Evolutionary conservation across 2,888 invertebrate species (phyloP).

Genomic region (Cheiracanthium punctorium): DNA sequence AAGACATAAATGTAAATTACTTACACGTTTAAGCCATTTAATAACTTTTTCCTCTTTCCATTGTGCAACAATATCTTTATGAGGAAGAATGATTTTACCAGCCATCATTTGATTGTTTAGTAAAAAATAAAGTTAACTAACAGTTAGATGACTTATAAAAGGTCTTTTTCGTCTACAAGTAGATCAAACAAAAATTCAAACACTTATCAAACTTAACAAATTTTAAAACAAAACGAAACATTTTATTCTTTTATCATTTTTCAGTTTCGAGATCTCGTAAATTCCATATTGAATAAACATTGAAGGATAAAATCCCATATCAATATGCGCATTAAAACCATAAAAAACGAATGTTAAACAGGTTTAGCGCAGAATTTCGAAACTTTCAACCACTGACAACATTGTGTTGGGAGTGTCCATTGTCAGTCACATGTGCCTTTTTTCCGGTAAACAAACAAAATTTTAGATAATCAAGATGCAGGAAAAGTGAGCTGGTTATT

Average conservation of each 20-base stretch:
- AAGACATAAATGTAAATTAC: background rate
- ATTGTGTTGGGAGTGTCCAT: slow-evolving; percentile 58
- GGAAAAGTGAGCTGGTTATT: too few species aligned
- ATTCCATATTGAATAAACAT: background rate
- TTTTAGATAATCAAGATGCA: too few species aligned
- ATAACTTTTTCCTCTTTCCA: slow-evolving; percentile 62
- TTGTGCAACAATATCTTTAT: slow-evolving; percentile 16
- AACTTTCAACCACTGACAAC: slow-evolving; percentile 48
- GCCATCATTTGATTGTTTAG: too few species aligned
- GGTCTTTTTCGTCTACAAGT: too few species aligned
- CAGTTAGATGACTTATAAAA: too few species aligned
- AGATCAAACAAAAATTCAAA: too few species aligned
- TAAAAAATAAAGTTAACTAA: too few species aligned
- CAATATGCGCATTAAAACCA: background rate
- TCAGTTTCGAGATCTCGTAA: too few species aligned
- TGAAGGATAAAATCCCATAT: background rate
- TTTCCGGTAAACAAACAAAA: slow-evolving; percentile 52
- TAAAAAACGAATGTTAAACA: background rate
- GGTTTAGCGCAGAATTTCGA: slow-evolving; percentile 25
- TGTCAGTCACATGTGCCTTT: slow-evolving; percentile 53
- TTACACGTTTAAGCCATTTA: slow-evolving; percentile 53
- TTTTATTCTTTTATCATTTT: too few species aligned
- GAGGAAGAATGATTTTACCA: slow-evolving; percentile 46
- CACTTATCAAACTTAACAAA: too few species aligned
- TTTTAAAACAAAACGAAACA: too few species aligned